phyloP scores from a whole-genome alignment of 2,113 vertebrate genomes.

The Microtus pennsylvanicus region DNA sequence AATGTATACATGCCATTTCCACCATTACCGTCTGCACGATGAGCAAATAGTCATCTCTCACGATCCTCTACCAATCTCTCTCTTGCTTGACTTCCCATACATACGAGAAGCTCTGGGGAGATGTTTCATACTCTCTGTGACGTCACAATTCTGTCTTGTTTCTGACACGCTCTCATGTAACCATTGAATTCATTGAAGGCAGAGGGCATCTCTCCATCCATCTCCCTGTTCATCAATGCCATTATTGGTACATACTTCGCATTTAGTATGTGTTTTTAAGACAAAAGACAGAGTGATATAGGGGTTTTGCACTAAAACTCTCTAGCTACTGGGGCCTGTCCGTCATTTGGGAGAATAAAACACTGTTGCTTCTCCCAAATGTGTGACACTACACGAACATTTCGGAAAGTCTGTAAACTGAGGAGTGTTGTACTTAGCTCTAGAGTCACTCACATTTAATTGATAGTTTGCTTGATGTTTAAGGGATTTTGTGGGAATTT shows the following conservation, averaged over 20 bases:
- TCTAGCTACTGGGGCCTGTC: neutral
- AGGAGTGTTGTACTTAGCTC: neutral
- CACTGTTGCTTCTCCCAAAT: neutral
- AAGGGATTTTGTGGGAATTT: neutral
- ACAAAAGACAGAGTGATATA: neutral
- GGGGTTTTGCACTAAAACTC: neutral
- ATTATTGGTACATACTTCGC: neutral
- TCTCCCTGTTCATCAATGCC: neutral
- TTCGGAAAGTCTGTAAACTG: neutral
- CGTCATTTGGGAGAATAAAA: neutral
- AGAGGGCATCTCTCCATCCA: neutral
- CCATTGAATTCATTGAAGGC: neutral
- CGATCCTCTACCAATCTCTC: neutral
- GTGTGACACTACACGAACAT: neutral
- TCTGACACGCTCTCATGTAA: neutral
- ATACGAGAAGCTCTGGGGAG: neutral
- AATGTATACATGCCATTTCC: neutral
- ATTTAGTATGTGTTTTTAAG: neutral
- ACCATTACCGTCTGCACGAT: neutral
- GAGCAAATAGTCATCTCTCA: neutral
- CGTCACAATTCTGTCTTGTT: neutral
- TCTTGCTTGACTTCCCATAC: neutral
- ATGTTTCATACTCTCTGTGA: neutral
- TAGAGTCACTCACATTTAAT: neutral
- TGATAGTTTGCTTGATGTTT: neutral